Evolutionary conservation across 2,888 invertebrate genomes (phyloP).

Genomic region (Cephus pygmeus): DNA sequence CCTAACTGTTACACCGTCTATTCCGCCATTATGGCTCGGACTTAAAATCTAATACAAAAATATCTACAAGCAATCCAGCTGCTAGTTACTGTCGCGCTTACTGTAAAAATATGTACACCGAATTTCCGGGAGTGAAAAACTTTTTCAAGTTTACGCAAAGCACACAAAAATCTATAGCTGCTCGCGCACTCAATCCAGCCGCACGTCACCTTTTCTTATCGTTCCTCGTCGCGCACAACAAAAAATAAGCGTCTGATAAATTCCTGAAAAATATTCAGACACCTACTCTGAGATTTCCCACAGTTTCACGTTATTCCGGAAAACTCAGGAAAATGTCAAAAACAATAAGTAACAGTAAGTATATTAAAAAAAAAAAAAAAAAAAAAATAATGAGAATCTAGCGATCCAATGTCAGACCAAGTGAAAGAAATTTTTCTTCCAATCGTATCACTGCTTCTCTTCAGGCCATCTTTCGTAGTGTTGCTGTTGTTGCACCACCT

Average conservation of each 20-base stretch:
- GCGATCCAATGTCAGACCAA: background rate
- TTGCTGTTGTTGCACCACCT: constrained; percentile 31
- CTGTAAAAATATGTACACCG: background rate
- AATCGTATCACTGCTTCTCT: constrained; percentile 47
- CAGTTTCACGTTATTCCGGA: background rate
- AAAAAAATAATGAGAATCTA: background rate
- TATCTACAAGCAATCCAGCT: constrained; percentile 18
- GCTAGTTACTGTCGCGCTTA: constrained; percentile 2
- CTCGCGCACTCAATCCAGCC: background rate
- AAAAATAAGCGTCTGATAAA: background rate
- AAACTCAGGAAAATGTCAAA: background rate
- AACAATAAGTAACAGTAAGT: no score
- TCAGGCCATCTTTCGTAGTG: constrained; percentile 51
- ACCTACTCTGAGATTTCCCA: background rate
- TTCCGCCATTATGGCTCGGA: background rate
- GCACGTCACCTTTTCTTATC: background rate
- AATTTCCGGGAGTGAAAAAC: background rate
- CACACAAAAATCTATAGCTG: background rate
- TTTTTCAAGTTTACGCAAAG: background rate
- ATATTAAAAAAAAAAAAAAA: background rate
- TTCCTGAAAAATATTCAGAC: background rate
- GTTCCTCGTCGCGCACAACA: background rate
- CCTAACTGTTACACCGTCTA: background rate
- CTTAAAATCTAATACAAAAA: constrained; percentile 1
- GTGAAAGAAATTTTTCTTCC: constrained; percentile 4